Evolutionary conservation across 2,888 invertebrate genomes (phyloP), one percentile per base, ranked within the genome.

Genomic region (Folsomia candida): DNA sequence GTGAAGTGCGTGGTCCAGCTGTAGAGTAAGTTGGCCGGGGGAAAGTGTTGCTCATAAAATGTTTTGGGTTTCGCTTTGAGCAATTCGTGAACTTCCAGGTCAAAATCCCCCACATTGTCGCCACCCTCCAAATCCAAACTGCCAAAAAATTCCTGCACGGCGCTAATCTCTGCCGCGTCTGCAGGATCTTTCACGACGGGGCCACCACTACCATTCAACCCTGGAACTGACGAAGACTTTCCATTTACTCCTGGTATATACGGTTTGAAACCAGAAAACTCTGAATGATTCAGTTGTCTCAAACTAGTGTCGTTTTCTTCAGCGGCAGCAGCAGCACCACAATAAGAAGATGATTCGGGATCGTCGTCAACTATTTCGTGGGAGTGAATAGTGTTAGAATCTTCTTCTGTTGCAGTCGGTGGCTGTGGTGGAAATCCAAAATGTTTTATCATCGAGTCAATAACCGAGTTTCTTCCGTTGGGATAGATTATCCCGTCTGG

Each of bases 1-100:
- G 89, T 88, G 85, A 94, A 93, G 84, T 94, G 93, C 71, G 92
- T 93, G 76, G 89, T 88, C 76, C 89, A 86, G 6, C 93, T 90
- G 22, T 90, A 90, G 74, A 92, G 85, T 78, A 92, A 84, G 83
- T 92, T 91, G 78, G 87, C 86, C 80, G 85, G 84, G 57, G 74
- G 61, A 26, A 26, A 65, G 54, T 18, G 18, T 26, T 72, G 51
- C 22, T 64, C 63, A 51, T 29, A 29, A 51, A 64, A 64, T 24
- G 63, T 28, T 47, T 37, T 37, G 4, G 37, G 37, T 37, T 37
- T 66, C 67, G n/a, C 67, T 69, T 24, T 68, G 70, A 11, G 58
- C 71, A 51, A 64, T 9, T 37, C 37, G 14, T 37, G 37, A 9
- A 79, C 77, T 73, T 79, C 79, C 72, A 72, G 71, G 61, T 54